phyloP scores from a whole-genome alignment of 2,888 invertebrate genomes.

The Phaedon cochleariae region DNA sequence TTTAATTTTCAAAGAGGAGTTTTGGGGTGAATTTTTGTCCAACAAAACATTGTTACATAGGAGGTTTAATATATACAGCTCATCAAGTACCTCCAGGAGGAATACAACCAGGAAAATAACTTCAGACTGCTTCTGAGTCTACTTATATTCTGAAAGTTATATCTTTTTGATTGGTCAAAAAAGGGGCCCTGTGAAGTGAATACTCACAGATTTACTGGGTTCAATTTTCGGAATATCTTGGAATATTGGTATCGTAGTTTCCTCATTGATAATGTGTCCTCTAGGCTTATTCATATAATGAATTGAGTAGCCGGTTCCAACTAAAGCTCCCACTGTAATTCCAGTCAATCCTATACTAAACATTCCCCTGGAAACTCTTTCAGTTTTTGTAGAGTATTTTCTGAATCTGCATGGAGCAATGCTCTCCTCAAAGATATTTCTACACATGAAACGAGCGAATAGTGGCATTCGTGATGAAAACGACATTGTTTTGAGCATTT shows the following conservation, averaged over 20 bases:
- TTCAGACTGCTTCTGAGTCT: too few relatives aligned
- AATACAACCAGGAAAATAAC: too few relatives aligned
- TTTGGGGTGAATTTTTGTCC: too few relatives aligned
- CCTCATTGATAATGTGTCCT: constrained; percentile 62
- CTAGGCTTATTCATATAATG: constrained; percentile 60
- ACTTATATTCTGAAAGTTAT: too few relatives aligned
- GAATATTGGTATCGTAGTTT: constrained; percentile 56
- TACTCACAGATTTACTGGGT: constrained; percentile 64
- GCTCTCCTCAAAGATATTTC: constrained; percentile 5
- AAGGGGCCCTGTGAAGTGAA: too few relatives aligned
- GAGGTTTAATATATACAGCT: too few relatives aligned
- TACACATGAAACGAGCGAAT: background rate
- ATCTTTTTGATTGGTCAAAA: too few relatives aligned
- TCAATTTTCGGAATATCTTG: constrained; percentile 59
- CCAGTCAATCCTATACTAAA: constrained; percentile 59
- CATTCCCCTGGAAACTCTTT: constrained; percentile 35
- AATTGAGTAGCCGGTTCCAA: constrained; percentile 65
- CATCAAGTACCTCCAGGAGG: too few relatives aligned
- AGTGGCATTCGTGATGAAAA: constrained; percentile 32
- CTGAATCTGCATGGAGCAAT: background rate
- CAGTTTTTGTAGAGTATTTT: constrained; percentile 28
- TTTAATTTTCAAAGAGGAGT: too few relatives aligned
- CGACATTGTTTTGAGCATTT: too few relatives aligned
- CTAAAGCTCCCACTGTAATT: constrained; percentile 59
- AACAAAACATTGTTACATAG: too few relatives aligned